phyloP scores from a whole-genome alignment of 2,888 invertebrate genomes.

The Diadegma fenestrale region DNA sequence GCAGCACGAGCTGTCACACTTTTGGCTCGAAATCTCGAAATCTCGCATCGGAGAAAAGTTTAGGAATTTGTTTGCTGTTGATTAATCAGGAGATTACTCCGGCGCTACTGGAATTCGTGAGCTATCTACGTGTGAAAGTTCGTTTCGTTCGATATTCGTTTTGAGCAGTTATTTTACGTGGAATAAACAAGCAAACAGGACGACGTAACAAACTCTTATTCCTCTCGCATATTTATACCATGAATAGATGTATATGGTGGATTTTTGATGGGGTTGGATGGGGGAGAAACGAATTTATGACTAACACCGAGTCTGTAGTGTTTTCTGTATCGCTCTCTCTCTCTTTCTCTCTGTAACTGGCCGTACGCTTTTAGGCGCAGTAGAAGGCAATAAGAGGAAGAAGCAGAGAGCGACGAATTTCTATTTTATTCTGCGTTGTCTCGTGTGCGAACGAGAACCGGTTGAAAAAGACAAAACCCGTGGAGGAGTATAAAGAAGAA shows the following conservation, averaged over 20 bases:
- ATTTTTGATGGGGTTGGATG: not conserved
- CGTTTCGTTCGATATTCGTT: not conserved
- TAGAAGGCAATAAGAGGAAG: not conserved
- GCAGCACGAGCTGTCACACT: no score
- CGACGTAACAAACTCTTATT: not conserved
- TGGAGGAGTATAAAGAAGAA: conserved; percentile 3
- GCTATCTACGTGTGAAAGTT: conserved; percentile 1
- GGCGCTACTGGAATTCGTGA: not conserved
- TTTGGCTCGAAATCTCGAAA: no score
- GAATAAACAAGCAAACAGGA: not conserved
- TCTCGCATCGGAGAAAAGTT: no score
- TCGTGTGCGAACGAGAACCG: conserved; percentile 17
- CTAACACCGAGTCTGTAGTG: not conserved
- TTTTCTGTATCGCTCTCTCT: not conserved
- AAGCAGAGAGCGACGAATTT: conserved; percentile 14
- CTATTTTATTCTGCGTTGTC: conserved; percentile 2
- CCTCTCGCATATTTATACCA: not conserved
- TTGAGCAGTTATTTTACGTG: not conserved
- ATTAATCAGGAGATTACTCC: not conserved
- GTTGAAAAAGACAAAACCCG: conserved; percentile 8
- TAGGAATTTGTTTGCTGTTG: no score
- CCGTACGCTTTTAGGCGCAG: not conserved
- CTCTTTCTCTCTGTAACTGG: not conserved
- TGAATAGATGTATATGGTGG: not conserved
- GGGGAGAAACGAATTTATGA: not conserved